These are phyloP conservation scores for Apamea anceps DNA, from an alignment of 2,888 invertebrate genomes.

Conservation along the genomic window DNA sequence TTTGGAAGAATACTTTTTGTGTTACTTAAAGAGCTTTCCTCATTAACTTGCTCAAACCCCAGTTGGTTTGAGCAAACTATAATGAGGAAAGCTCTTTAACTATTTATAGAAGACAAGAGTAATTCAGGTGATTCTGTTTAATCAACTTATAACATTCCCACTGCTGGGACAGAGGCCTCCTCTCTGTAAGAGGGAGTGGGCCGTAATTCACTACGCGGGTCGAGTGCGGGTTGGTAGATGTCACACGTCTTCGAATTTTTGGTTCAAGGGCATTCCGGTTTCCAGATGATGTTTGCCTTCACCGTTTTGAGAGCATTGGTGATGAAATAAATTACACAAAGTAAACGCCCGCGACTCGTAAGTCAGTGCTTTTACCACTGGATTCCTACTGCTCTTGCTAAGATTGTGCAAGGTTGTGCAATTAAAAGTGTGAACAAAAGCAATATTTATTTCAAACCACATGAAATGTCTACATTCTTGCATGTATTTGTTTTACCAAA, in stretches of 20 bases:
- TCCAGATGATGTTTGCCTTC: neutral
- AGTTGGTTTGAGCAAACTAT: too few relatives aligned
- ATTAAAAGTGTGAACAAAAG: neutral
- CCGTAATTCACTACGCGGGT: neutral
- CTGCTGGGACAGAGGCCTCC: neutral
- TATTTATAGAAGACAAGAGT: neutral
- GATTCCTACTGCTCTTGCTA: neutral
- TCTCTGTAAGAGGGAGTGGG: neutral
- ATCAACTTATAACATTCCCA: neutral
- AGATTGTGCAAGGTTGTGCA: neutral
- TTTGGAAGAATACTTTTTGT: neutral
- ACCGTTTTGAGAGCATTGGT: neutral
- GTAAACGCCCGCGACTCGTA: neutral
- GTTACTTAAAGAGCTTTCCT: slow-evolving; percentile 3
- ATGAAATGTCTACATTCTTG: slow-evolving; percentile 26
- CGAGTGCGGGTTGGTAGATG: neutral
- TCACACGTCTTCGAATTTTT: neutral
- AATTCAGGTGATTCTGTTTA: neutral
- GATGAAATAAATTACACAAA: neutral
- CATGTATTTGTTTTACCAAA: neutral
- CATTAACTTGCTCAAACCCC: too few relatives aligned
- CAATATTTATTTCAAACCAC: slow-evolving; percentile 15
- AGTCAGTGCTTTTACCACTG: neutral
- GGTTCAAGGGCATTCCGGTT: neutral
- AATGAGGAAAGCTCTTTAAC: too few relatives aligned